phyloP scores from a whole-genome alignment of 2,888 invertebrate species.

The Chalcis sispes region DNA sequence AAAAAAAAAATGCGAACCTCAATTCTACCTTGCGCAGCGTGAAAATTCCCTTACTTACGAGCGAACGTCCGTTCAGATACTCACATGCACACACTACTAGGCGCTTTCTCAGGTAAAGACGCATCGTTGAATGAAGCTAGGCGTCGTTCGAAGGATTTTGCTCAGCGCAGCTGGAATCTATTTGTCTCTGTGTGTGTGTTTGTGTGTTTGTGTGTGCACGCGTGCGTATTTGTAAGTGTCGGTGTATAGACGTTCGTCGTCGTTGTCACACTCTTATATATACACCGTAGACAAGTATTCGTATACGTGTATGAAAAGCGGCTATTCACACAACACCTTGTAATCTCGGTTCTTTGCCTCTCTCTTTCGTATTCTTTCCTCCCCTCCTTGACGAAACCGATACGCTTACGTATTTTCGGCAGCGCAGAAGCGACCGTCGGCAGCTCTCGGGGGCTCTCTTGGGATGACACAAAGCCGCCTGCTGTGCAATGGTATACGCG shows the following conservation, averaged over 20 bases:
- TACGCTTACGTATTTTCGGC: conserved; percentile 35
- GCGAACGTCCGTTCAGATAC: background rate
- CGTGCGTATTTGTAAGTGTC: too few relatives aligned
- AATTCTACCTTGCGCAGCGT: conserved; percentile 45
- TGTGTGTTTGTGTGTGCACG: background rate
- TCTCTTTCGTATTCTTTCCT: background rate
- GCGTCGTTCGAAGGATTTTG: conserved; percentile 30
- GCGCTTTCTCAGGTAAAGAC: conserved; percentile 19
- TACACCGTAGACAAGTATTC: too few relatives aligned
- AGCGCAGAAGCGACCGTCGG: background rate
- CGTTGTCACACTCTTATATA: background rate
- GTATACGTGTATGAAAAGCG: too few relatives aligned
- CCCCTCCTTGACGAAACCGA: conserved; percentile 39
- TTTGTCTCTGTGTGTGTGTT: background rate
- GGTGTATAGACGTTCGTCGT: conserved; percentile 18
- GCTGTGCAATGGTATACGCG: conserved; percentile 3
- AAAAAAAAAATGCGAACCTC: conserved; percentile 15
- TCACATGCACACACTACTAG: background rate
- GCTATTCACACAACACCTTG: conserved; percentile 55
- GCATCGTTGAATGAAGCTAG: conserved; percentile 5
- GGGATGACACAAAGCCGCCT: conserved; percentile 38
- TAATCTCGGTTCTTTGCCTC: conserved; percentile 39
- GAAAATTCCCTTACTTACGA: conserved; percentile 37
- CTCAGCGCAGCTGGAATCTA: conserved; percentile 48
- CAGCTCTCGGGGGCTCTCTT: conserved; percentile 43